phyloP scores from a whole-genome alignment of 2,113 vertebrate genomes.

The Lathamus discolor region DNA sequence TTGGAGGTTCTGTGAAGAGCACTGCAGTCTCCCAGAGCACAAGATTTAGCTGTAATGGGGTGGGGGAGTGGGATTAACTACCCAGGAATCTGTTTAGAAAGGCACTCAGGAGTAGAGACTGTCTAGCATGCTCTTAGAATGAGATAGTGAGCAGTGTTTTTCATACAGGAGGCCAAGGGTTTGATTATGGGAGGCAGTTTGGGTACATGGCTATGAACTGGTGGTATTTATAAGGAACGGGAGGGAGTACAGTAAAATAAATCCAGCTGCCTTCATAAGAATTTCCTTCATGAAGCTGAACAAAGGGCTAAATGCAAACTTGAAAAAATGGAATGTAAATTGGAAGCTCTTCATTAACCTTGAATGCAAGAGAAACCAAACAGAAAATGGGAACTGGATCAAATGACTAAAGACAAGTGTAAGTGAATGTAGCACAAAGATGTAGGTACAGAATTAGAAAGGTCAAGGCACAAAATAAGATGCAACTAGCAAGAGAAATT shows the following conservation, averaged over 20 bases:
- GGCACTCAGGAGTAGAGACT: neutral
- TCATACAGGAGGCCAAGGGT: neutral
- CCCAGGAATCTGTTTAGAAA: neutral
- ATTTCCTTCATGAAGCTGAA: neutral
- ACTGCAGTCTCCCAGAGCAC: neutral
- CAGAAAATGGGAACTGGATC: neutral
- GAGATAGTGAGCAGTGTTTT: neutral
- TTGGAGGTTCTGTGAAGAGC: neutral
- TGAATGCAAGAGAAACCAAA: neutral
- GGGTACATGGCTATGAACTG: neutral
- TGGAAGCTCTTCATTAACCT: neutral
- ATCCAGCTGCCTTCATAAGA: neutral
- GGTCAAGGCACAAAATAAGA: neutral
- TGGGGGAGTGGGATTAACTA: neutral
- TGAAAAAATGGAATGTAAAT: neutral
- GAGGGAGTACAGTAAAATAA: neutral
- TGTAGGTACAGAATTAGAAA: neutral
- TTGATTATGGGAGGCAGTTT: neutral
- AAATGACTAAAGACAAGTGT: neutral
- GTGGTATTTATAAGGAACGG: neutral
- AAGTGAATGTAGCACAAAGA: neutral
- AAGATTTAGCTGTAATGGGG: neutral
- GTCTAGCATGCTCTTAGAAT: neutral
- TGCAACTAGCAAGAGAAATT: neutral
- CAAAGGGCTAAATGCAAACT: neutral